Evolutionary conservation across 2,797 vertebrate species (phyloP).

Genomic region (Brachymystax lenok): DNA sequence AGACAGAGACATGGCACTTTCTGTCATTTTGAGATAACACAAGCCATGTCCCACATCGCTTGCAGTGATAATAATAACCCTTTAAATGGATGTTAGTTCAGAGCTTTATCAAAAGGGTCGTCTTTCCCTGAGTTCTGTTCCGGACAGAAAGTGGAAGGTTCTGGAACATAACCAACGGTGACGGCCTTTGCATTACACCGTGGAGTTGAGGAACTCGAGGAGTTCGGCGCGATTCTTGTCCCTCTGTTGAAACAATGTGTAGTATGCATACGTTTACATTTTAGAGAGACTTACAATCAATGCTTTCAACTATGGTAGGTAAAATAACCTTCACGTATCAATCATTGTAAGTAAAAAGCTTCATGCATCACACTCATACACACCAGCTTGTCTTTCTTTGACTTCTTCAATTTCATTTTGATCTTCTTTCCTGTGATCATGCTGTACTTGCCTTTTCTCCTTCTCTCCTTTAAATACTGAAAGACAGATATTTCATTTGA

Average conservation of each 20-base stretch:
- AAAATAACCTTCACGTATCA: too few species aligned
- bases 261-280: too few species aligned
- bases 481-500: conserved; percentile 25
- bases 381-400: conserved; percentile 93
- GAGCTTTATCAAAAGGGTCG: conserved; percentile 3
- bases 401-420: conserved; percentile 95
- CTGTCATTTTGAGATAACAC: conserved; percentile 19
- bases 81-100: conserved; percentile 17
- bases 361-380: not conserved
- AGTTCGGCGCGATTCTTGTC: conserved; percentile 88
- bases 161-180: conserved; percentile 11
- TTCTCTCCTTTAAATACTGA: conserved; percentile 88
- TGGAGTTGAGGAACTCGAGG: conserved; percentile 89
- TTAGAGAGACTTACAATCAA: too few species aligned
- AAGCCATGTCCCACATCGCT: conserved; percentile 8
- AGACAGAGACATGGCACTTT: conserved; percentile 9
- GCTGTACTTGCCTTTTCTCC: conserved; percentile 88
- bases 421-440: conserved; percentile 96
- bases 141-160: conserved; percentile 14
- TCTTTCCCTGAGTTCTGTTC: conserved; percentile 61
- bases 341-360: too few species aligned
- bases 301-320: too few species aligned
- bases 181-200: conserved; percentile 69
- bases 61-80: conserved; percentile 31
- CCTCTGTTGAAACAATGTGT: conserved; percentile 63